phyloP scores from a whole-genome alignment of 1,140 invertebrate species.

The Olivierus martensii region DNA sequence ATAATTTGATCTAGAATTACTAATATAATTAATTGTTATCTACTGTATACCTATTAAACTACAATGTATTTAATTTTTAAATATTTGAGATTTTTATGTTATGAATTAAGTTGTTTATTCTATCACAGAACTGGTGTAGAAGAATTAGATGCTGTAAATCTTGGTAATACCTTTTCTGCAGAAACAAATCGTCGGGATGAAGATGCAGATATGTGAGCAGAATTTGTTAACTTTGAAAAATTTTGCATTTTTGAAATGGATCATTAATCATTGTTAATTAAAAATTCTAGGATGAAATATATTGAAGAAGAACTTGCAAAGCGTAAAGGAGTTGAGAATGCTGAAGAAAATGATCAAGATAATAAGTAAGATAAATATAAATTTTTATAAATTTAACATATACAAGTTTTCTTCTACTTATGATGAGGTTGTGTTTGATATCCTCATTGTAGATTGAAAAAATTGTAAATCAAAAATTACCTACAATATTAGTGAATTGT shows the following conservation, averaged over 20 bases:
- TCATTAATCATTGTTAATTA: no score
- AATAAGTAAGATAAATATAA: not conserved
- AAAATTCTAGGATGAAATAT: slow-evolving; percentile 65
- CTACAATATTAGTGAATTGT: no score
- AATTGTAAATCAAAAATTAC: no score
- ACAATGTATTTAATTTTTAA: not conserved
- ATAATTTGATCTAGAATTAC: not conserved
- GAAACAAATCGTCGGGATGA: slow-evolving; percentile 97
- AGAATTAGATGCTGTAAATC: slow-evolving; percentile 40
- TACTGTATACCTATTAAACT: not conserved
- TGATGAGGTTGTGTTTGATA: no score
- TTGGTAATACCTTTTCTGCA: slow-evolving; percentile 93
- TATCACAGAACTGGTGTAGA: slow-evolving; percentile 7
- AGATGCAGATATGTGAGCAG: slow-evolving; percentile 84
- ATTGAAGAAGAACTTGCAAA: slow-evolving; percentile 86
- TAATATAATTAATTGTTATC: not conserved
- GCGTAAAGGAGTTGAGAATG: slow-evolving; percentile 49
- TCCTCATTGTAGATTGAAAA: no score
- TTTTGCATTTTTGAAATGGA: no score
- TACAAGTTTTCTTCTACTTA: no score
- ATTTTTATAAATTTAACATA: no score
- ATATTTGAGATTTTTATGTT: not conserved
- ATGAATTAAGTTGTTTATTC: not conserved
- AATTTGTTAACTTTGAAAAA: not conserved
- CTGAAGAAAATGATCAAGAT: not conserved